Percentiles rank a stretch among this genome's conserved stretches.
Evolutionary conservation across 1,140 invertebrate genomes (phyloP).

Genomic region (Theocolax elegans): DNA sequence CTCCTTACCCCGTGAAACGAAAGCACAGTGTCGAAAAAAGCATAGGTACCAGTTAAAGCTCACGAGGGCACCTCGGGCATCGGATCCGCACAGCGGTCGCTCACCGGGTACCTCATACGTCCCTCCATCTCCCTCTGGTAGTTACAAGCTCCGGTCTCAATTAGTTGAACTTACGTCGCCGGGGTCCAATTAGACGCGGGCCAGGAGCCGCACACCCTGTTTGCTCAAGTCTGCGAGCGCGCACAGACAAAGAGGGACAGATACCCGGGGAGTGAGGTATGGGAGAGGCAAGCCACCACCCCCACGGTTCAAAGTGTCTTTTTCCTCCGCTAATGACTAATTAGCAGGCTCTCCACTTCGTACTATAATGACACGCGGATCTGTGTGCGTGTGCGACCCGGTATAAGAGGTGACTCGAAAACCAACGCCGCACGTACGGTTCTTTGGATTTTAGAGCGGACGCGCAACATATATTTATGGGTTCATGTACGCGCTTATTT

Average conservation of each 20-base stretch:
- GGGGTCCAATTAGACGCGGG: constrained; percentile 69
- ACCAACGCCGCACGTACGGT: too few species aligned
- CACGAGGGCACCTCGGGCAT: too few species aligned
- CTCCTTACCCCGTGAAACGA: too few species aligned
- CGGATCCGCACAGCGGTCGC: too few species aligned
- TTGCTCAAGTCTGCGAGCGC: constrained; percentile 60
- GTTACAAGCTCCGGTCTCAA: constrained; percentile 66
- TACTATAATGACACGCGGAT: constrained; percentile 62
- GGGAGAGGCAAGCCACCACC: not conserved
- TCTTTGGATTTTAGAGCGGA: too few species aligned
- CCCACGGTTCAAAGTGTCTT: constrained; percentile 59
- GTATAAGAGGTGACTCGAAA: not conserved
- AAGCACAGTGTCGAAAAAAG: too few species aligned
- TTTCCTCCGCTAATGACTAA: constrained; percentile 68
- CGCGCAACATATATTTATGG: too few species aligned
- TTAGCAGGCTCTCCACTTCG: constrained; percentile 64
- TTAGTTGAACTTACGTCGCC: constrained; percentile 68
- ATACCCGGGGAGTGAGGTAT: not conserved
- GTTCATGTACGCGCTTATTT: too few species aligned
- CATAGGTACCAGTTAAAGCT: too few species aligned
- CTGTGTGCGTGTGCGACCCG: constrained; percentile 1
- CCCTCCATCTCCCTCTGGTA: constrained; percentile 47
- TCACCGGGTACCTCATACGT: too few species aligned
- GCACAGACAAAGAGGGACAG: constrained; percentile 52
- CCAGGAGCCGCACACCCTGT: constrained; percentile 63